phyloP scores from a whole-genome alignment of 2,888 invertebrate species.

The Rhogogaster chlorosoma region DNA sequence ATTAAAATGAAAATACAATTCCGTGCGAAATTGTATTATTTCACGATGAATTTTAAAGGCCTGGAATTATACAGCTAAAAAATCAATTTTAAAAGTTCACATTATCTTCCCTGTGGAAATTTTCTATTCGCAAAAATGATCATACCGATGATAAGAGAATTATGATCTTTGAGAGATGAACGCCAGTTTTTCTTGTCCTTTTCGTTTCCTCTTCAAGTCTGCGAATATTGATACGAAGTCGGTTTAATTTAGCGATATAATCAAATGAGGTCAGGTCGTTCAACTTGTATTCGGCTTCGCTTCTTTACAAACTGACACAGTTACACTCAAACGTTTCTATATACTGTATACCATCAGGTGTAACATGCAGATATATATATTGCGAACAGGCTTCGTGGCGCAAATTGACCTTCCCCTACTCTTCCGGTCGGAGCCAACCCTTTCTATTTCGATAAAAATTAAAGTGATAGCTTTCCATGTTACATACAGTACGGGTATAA shows the following conservation, averaged over 20 bases:
- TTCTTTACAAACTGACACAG: neutral
- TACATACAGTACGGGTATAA: neutral
- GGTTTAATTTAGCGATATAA: constrained; percentile 1
- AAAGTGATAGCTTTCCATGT: neutral
- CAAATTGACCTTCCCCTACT: constrained; percentile 22
- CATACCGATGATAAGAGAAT: neutral
- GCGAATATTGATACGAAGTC: neutral
- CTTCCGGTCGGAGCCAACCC: neutral
- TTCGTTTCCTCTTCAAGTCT: neutral
- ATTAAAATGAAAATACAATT: neutral
- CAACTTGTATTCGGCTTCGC: constrained; percentile 14
- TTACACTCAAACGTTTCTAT: neutral
- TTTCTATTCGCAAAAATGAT: neutral
- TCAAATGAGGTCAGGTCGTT: constrained; percentile 35
- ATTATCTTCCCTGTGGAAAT: neutral
- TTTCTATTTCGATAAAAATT: constrained; percentile 19
- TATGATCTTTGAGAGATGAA: neutral
- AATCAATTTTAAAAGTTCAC: neutral
- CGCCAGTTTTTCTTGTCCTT: neutral
- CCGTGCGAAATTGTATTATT: neutral
- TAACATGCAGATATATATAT: neutral
- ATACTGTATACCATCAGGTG: neutral
- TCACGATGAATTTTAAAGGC: neutral
- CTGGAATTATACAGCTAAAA: neutral
- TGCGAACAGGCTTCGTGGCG: constrained; percentile 18